phyloP scores from a whole-genome alignment of 2,888 invertebrate species.

The Endotricha flammealis region DNA sequence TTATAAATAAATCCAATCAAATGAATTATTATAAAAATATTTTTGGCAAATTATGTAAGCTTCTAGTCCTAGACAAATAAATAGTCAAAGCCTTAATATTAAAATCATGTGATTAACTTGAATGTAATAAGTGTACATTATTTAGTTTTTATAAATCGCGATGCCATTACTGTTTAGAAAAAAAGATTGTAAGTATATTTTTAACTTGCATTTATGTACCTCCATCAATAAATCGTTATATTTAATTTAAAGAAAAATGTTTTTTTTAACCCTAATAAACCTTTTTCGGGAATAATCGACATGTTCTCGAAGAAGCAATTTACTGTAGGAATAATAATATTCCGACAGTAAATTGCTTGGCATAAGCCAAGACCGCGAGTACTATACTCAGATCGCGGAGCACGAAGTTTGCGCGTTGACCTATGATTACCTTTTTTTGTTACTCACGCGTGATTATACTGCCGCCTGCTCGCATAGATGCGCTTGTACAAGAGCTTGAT shows the following conservation, averaged over 20 bases:
- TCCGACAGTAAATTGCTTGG: too few relatives aligned
- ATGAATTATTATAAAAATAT: too few relatives aligned
- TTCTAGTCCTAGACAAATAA: neutral
- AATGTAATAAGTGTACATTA: slow-evolving; percentile 58
- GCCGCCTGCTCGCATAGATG: too few relatives aligned
- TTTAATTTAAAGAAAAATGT: slow-evolving; percentile 20
- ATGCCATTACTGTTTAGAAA: slow-evolving; percentile 62
- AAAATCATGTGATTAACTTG: slow-evolving; percentile 42
- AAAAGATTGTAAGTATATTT: slow-evolving; percentile 54
- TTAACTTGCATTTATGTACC: slow-evolving; percentile 63
- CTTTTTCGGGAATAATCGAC: neutral
- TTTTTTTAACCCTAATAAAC: slow-evolving; percentile 6
- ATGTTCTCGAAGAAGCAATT: neutral
- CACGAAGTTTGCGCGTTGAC: too few relatives aligned
- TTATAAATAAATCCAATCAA: too few relatives aligned
- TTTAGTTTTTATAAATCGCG: slow-evolving; percentile 56
- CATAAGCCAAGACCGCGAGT: too few relatives aligned
- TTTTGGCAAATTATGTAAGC: too few relatives aligned
- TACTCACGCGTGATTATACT: too few relatives aligned
- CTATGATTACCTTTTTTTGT: too few relatives aligned
- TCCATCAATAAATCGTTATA: slow-evolving; percentile 62
- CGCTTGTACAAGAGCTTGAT: too few relatives aligned
- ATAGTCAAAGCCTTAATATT: neutral
- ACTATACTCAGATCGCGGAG: too few relatives aligned
- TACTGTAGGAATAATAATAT: neutral